These are phyloP conservation scores for Drosophila guanche DNA, from an alignment of 1,140 invertebrate genomes.

Conservation along the genomic window DNA sequence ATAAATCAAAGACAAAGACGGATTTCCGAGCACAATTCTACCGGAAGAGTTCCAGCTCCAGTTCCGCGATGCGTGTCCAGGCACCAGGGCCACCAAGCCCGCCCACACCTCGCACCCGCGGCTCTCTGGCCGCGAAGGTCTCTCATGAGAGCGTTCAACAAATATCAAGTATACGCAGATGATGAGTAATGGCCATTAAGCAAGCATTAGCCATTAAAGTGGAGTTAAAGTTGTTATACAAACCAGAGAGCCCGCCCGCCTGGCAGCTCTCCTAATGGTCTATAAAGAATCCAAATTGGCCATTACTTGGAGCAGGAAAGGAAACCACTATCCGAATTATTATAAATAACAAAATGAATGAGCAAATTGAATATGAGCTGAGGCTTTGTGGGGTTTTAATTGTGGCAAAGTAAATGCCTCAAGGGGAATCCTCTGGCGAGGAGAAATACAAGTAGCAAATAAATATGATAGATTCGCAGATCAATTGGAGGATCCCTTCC, in stretches of 20 bases:
- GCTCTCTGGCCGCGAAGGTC: constrained; percentile 52
- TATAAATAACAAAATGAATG: constrained; percentile 43
- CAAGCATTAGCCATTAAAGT: neutral
- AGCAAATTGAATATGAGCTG: constrained; percentile 36
- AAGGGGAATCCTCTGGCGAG: too few species aligned
- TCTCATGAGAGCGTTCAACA: constrained; percentile 39
- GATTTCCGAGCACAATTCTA: constrained; percentile 34
- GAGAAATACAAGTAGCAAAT: too few species aligned
- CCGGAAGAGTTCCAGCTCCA: constrained; percentile 14
- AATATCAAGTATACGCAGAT: constrained; percentile 59
- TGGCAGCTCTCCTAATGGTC: constrained; percentile 60
- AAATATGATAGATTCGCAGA: too few species aligned
- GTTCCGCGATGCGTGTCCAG: constrained; percentile 56
- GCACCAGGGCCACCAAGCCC: constrained; percentile 12
- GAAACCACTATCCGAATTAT: constrained; percentile 41
- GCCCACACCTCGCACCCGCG: neutral
- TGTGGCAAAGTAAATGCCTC: too few species aligned
- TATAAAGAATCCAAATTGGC: constrained; percentile 66
- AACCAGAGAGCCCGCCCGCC: neutral
- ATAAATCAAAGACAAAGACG: constrained; percentile 69
- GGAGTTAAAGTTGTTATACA: constrained; percentile 49
- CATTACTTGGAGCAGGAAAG: constrained; percentile 67
- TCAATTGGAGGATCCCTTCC: too few species aligned
- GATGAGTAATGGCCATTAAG: constrained; percentile 55
- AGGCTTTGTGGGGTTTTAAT: too few species aligned